These are phyloP conservation scores for Drosophila navojoa DNA, from an alignment of 1,140 invertebrate genomes.

Conservation along the genomic window DNA sequence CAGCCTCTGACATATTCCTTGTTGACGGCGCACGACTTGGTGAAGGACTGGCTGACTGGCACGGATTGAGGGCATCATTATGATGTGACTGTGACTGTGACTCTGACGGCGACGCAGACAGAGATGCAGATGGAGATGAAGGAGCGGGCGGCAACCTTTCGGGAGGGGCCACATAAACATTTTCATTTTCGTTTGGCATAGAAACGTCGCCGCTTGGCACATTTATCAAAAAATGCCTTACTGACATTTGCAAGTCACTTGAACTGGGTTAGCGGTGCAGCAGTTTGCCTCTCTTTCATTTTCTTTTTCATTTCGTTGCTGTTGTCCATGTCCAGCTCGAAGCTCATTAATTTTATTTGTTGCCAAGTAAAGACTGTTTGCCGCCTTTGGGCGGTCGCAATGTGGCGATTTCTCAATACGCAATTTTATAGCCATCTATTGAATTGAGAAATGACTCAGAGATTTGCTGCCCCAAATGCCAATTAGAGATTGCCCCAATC, in stretches of 20 bases:
- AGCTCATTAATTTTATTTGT: slow-evolving; percentile 74
- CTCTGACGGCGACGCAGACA: background rate
- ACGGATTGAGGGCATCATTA: slow-evolving; percentile 79
- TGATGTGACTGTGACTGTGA: slow-evolving; percentile 71
- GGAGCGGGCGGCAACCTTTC: slow-evolving; percentile 56
- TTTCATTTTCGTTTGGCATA: slow-evolving; percentile 73
- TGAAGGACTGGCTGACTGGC: slow-evolving; percentile 60
- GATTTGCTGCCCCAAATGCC: slow-evolving; percentile 22
- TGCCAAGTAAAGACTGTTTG: slow-evolving; percentile 50
- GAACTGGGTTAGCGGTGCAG: slow-evolving; percentile 68
- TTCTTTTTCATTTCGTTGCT: background rate
- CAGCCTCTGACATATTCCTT: slow-evolving; percentile 76
- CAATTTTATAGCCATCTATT: slow-evolving; percentile 58
- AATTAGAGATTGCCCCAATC: slow-evolving; percentile 58
- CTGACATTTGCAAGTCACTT: slow-evolving; percentile 78
- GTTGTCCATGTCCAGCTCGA: slow-evolving; percentile 37
- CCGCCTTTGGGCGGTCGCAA: slow-evolving; percentile 39
- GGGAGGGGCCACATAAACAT: slow-evolving; percentile 71
- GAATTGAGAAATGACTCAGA: slow-evolving; percentile 47
- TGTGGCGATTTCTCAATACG: slow-evolving; percentile 71
- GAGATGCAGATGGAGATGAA: background rate
- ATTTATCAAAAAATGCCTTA: slow-evolving; percentile 77
- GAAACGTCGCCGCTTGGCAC: slow-evolving; percentile 64
- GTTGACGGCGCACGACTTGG: slow-evolving; percentile 75
- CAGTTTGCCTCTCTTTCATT: background rate